Percentiles rank a stretch among this genome's conserved stretches.
phyloP scores from a whole-genome alignment of 1,140 invertebrate species.

The Leptoteleia sp. region DNA sequence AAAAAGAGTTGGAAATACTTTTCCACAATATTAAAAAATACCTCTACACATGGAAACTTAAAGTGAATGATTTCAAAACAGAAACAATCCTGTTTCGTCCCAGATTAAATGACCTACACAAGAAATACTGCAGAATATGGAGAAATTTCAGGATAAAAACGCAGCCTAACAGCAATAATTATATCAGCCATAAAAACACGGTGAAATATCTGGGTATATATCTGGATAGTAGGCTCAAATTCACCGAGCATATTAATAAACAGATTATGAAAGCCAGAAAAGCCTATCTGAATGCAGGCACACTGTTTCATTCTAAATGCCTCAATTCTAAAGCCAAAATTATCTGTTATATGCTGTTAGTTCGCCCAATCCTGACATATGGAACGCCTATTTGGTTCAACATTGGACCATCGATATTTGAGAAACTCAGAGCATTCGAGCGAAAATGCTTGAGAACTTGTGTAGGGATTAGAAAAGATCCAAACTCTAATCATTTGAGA shows the following conservation, averaged over 20 bases:
- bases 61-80: neutral
- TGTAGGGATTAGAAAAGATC: neutral
- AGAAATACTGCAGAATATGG: neutral
- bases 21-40: neutral
- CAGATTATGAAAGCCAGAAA: neutral
- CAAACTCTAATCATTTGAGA: too few species aligned
- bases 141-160: neutral
- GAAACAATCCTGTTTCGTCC: neutral
- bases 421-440: conserved; percentile 34
- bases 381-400: conserved; percentile 34
- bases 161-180: neutral
- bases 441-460: conserved; percentile 16
- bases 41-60: neutral
- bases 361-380: conserved; percentile 42
- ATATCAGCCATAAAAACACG: neutral
- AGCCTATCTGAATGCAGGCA: neutral
- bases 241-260: neutral
- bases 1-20: neutral
- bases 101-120: neutral
- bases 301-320: conserved; percentile 6
- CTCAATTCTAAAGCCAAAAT: conserved; percentile 5
- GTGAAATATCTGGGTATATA: neutral
- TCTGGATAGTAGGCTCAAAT: neutral
- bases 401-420: conserved; percentile 23
- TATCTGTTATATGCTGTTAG: conserved; percentile 20